Evolutionary conservation across 2,113 vertebrate species (phyloP).

Genomic region (Dasyurus viverrinus): DNA sequence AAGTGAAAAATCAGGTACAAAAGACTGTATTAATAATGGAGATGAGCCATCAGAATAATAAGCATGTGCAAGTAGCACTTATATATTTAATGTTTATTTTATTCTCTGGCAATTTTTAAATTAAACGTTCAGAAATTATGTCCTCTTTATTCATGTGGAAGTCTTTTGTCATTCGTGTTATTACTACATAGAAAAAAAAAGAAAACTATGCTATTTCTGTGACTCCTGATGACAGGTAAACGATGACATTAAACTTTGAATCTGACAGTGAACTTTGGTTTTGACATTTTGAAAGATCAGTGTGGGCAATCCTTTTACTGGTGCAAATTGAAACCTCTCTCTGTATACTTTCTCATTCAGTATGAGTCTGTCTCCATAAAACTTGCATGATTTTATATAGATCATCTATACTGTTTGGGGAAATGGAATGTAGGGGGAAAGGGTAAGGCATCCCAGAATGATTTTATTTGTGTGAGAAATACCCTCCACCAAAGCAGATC

Average conservation of each 20-base stretch:
- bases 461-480: background rate
- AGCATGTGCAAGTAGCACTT: constrained; percentile 74
- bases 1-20: constrained; percentile 61
- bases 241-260: constrained; percentile 44
- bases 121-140: constrained; percentile 77
- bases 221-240: constrained; percentile 60
- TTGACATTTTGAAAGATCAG: background rate
- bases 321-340: background rate
- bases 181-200: constrained; percentile 72
- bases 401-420: background rate
- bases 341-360: background rate
- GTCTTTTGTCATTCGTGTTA: constrained; percentile 66
- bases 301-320: background rate
- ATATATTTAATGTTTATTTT: constrained; percentile 78
- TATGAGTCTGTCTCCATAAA: background rate
- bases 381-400: background rate
- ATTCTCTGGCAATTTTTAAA: constrained; percentile 73
- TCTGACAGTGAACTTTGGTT: background rate
- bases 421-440: background rate
- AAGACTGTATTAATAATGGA: constrained; percentile 53
- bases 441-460: background rate
- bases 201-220: constrained; percentile 40
- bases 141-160: constrained; percentile 76
- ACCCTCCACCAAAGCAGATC: background rate
- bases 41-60: constrained; percentile 67